These are phyloP conservation scores for Stratiomys singularior DNA, from an alignment of 2,888 invertebrate species.

Conservation along the genomic window DNA sequence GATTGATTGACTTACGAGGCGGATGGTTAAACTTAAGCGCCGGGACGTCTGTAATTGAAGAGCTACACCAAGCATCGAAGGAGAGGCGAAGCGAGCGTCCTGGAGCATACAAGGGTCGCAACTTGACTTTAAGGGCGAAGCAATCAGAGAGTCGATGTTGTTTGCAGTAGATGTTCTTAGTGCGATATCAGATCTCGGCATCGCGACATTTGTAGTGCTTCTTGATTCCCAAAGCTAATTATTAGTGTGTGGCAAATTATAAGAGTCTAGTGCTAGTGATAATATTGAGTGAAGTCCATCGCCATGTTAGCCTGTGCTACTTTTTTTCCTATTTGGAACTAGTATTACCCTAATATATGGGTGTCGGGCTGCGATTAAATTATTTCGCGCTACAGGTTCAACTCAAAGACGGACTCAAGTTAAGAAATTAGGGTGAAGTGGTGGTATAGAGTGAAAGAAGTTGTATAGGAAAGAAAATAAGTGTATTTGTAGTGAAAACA, in stretches of 20 bases:
- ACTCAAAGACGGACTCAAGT: too few species aligned
- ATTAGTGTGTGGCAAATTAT: neutral
- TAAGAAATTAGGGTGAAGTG: neutral
- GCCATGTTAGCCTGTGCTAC: too few species aligned
- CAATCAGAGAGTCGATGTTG: constrained; percentile 34
- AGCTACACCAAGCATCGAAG: neutral
- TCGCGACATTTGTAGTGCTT: neutral
- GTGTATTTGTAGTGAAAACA: constrained; percentile 46
- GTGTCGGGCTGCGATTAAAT: too few species aligned
- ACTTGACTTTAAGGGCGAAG: constrained; percentile 29
- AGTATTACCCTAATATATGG: too few species aligned
- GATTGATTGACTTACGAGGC: constrained; percentile 45
- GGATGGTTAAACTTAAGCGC: constrained; percentile 22
- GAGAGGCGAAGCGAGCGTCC: constrained; percentile 12
- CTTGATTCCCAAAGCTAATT: constrained; percentile 28
- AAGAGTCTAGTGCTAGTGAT: too few species aligned
- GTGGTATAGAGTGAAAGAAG: neutral
- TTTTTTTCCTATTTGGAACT: too few species aligned
- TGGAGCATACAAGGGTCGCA: constrained; percentile 8
- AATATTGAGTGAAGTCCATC: too few species aligned
- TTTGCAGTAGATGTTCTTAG: constrained; percentile 31
- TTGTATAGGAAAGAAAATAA: neutral
- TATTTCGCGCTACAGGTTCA: too few species aligned
- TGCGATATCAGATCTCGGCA: constrained; percentile 12
- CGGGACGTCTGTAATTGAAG: constrained; percentile 19